Evolutionary conservation across 2,797 vertebrate species (phyloP), one percentile per base, ranked within the genome.

Genomic region (Knipowitschia caucasica): DNA sequence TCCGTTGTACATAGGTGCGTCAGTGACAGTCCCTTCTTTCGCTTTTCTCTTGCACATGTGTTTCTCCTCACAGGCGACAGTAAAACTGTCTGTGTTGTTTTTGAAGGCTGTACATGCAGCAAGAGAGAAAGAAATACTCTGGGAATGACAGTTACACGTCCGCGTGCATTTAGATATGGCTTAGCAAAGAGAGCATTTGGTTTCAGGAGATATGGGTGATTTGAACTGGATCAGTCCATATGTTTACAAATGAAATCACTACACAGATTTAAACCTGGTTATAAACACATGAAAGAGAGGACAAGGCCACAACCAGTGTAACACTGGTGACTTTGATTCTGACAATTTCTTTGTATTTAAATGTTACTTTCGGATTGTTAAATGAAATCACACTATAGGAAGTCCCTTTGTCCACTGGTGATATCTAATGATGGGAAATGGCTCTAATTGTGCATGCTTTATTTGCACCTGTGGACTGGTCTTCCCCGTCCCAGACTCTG

Each of bases 161-260:
- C 40, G 59, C 65, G 78, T 85, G 80, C 80, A 77, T 81, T 15
- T 64, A 3, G 47, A 68, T 88, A 91, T 91, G 89, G 90, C 90
- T 89, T 87, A 69, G 65, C 57, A 53, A n/a, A 84, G 24, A 44
- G 70, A 74, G 73, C 47, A 84, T 92, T 91, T 90, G 89, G 89
- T 91, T 77, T 89, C 69, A 59, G 36, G 62, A 85, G 71, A 71
- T 77, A 77, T 75, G 61, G 56, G 77, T 55, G 59, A 79, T 56
- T 36, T 54, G n/a, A 73, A 64, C n/a, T 55, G 24, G 64, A 34
- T 50, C 71, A 33, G 62, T 75, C 70, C 69, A 70, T 77, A 68
- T 10, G 27, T 47, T 30, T 30, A 47, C 26, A 29, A 3, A 9
- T 26, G 5, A 39, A 20, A 10, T 18, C 9, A 7, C 7, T 7